These are phyloP conservation scores for Drosophila rubida DNA, from an alignment of 2,888 invertebrate species.

Conservation along the genomic window DNA sequence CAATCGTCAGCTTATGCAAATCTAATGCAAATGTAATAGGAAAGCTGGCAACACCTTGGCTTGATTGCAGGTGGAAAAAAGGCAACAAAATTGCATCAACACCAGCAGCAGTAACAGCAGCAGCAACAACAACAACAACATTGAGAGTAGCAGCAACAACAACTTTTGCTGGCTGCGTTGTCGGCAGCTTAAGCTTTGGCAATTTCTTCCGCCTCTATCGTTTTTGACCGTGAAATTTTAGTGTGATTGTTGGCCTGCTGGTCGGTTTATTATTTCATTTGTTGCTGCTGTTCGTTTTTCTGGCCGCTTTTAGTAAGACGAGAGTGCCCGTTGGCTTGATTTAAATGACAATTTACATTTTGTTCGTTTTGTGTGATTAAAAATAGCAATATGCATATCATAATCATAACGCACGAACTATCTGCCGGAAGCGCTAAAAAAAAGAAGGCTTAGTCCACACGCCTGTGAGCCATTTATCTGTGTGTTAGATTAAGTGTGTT, in stretches of 20 bases:
- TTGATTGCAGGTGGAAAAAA: constrained; percentile 73
- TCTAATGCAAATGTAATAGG: constrained; percentile 68
- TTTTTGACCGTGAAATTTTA: constrained; percentile 72
- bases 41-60: constrained; percentile 69
- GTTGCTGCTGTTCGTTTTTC: constrained; percentile 26
- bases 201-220: constrained; percentile 75
- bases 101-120: constrained; percentile 5
- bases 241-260: constrained; percentile 53
- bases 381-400: constrained; percentile 53
- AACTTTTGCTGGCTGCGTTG: constrained; percentile 18
- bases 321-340: constrained; percentile 51
- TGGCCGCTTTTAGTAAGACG: constrained; percentile 35
- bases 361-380: constrained; percentile 54
- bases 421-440: constrained; percentile 64
- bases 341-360: constrained; percentile 73
- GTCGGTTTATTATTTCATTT: constrained; percentile 35
- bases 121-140: constrained; percentile 16
- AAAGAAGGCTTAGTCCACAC: constrained; percentile 50
- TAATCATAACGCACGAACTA: constrained; percentile 60
- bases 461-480: constrained; percentile 36
- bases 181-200: constrained; percentile 52
- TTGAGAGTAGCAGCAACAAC: constrained; percentile 25
- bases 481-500: not conserved
- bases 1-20: constrained; percentile 73
- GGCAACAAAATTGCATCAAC: constrained; percentile 36